These are phyloP conservation scores for Cynoglossus semilaevis DNA, from an alignment of 2,113 vertebrate genomes.

Conservation along the genomic window DNA sequence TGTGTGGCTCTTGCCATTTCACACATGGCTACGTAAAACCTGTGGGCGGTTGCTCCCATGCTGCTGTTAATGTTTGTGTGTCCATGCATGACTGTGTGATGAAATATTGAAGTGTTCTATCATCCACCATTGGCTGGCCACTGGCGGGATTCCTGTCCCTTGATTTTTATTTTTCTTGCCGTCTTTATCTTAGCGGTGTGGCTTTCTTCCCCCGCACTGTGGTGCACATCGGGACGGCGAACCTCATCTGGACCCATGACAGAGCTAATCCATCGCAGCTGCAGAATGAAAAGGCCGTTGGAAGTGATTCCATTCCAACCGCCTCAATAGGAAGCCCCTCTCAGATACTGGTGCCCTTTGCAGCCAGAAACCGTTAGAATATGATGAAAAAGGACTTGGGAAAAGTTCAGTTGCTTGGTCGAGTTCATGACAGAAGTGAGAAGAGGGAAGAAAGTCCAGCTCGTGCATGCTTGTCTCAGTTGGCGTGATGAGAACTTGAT, in stretches of 20 bases:
- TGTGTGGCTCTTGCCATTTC: slow-evolving; percentile 68
- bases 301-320: slow-evolving; percentile 66
- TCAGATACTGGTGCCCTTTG: slow-evolving; percentile 60
- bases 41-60: slow-evolving; percentile 64
- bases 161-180: slow-evolving; percentile 40
- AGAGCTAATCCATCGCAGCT: slow-evolving; percentile 74
- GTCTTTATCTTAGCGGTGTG: slow-evolving; percentile 32
- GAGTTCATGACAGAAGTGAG: slow-evolving; percentile 35
- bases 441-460: slow-evolving; percentile 11
- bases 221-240: slow-evolving; percentile 66
- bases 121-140: slow-evolving; percentile 36
- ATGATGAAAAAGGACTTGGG: slow-evolving; percentile 61
- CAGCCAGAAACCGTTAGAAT: slow-evolving; percentile 54
- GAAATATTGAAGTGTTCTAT: slow-evolving; percentile 70
- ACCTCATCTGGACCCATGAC: slow-evolving; percentile 70
- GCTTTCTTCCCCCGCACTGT: slow-evolving; percentile 50
- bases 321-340: slow-evolving; percentile 62
- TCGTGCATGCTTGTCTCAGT: slow-evolving; percentile 3
- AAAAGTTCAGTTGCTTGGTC: slow-evolving; percentile 50
- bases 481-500: slow-evolving; percentile 22
- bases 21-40: slow-evolving; percentile 70
- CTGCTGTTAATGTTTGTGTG: slow-evolving; percentile 56
- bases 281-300: slow-evolving; percentile 74
- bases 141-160: slow-evolving; percentile 24
- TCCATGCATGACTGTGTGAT: slow-evolving; percentile 64